Base-by-base conservation (phyloP, 2,888 invertebrate species). In the Catotricha subobsoleta region DNA sequence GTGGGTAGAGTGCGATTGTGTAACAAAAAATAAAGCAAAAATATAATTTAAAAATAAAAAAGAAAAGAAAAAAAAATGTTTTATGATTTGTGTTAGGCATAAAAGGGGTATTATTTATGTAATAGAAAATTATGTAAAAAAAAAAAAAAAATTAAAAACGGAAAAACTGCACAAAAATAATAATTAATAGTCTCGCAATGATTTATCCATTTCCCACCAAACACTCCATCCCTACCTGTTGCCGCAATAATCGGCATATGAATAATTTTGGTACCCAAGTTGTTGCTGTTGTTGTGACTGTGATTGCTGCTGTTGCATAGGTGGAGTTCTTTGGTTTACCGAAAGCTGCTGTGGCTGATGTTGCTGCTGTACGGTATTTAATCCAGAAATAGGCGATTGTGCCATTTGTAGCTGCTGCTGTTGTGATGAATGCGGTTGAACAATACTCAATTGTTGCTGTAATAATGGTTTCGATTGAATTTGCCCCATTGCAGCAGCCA, bases 171-270 rank as follows among this genome's bases (percentile, higher is more conserved):
- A n/a, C n/a, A n/a, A n/a, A n/a, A n/a, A n/a, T n/a, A n/a, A n/a
- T n/a, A n/a, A n/a, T n/a, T n/a, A n/a, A n/a, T n/a, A n/a, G n/a
- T n/a, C n/a, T n/a, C n/a, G n/a, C n/a, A n/a, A n/a, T n/a, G n/a
- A n/a, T n/a, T n/a, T n/a, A n/a, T n/a, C n/a, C n/a, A n/a, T n/a
- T n/a, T n/a, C n/a, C n/a, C n/a, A n/a, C n/a, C n/a, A n/a, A n/a
- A n/a, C n/a, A 41, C 40, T 45, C 43, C 45, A 45, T 43, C 43
- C 45, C 25, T 45, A 45, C 45, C 45, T 45, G 38, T 36, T 37
- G 27, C 25, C 21, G n/a, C n/a, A n/a, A 39, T 31, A 43, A 40
- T 45, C 42, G 34, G 34, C 35, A 40, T 36, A 43, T 16, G 42
- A 28, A 33, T 40, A 42, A 44, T 40, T 43, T 23, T 30, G 39